Conservation (phyloP, 1,140 invertebrate species). For the Cotesia typhae region DNA sequence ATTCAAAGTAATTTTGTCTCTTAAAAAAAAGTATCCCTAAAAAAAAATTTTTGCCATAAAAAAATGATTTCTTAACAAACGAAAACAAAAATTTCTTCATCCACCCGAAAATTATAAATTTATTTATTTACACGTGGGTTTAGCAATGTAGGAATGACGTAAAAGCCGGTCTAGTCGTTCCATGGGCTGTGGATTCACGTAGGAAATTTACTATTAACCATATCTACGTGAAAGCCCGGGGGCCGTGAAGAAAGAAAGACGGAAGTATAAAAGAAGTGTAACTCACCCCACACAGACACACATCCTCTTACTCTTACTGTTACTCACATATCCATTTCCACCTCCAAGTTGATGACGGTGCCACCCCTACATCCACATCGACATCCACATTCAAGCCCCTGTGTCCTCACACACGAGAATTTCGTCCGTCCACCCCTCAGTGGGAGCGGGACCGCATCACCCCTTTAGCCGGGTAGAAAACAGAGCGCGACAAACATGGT, state of each 20-base stretch:
- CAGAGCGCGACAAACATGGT: conserved; percentile 6
- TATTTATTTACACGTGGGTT: not conserved
- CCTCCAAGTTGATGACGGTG: no score
- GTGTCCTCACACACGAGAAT: not conserved
- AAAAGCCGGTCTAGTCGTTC: no score
- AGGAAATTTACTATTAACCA: conserved; percentile 31
- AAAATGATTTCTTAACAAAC: no score
- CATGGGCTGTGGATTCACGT: not conserved
- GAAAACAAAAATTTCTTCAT: no score
- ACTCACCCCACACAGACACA: not conserved
- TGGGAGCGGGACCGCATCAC: conserved; percentile 33
- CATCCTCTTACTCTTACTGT: no score
- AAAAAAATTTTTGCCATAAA: no score
- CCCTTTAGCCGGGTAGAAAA: no score
- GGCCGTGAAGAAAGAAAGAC: conserved; percentile 5
- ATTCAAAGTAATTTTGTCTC: no score
- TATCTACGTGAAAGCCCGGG: conserved; percentile 19
- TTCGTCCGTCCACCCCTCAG: not conserved
- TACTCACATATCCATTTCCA: no score
- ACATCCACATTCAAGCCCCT: no score
- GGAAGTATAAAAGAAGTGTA: conserved; percentile 21
- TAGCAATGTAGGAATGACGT: not conserved
- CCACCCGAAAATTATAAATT: not conserved
- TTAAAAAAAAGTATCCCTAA: no score
- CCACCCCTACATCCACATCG: conserved; percentile 1